Evolutionary conservation across 2,888 invertebrate species (phyloP).

Genomic region (Phragmatobia fuliginosa): DNA sequence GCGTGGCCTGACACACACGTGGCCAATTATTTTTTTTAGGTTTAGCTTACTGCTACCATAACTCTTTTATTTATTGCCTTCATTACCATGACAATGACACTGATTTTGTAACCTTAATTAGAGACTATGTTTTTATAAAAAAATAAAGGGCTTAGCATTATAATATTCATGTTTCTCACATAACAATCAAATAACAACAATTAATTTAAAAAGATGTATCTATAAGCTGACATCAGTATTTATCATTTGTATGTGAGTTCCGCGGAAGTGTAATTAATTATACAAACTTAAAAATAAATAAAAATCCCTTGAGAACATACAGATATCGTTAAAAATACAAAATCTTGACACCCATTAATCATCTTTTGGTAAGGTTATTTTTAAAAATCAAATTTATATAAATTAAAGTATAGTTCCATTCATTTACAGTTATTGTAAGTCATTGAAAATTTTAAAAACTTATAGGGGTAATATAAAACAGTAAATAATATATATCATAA

Average conservation of each 20-base stretch:
- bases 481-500: too few species aligned
- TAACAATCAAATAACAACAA: background rate
- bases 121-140: background rate
- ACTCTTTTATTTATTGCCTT: background rate
- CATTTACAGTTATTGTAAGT: background rate
- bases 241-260: background rate
- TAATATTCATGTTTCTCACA: background rate
- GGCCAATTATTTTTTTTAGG: too few species aligned
- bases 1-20: too few species aligned
- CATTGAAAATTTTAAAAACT: background rate
- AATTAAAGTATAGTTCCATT: background rate
- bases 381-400: background rate
- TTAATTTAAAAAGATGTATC: background rate
- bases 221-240: background rate
- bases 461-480: background rate
- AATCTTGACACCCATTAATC: constrained; percentile 1
- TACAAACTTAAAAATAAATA: constrained; percentile 1
- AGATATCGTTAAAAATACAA: constrained; percentile 5
- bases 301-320: constrained; percentile 6
- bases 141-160: background rate
- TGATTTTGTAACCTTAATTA: background rate
- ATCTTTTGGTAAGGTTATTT: background rate
- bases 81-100: background rate
- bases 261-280: background rate
- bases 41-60: background rate